Conservation (phyloP, 1,140 invertebrate genomes). For the Luehdorfia chinensis region DNA sequence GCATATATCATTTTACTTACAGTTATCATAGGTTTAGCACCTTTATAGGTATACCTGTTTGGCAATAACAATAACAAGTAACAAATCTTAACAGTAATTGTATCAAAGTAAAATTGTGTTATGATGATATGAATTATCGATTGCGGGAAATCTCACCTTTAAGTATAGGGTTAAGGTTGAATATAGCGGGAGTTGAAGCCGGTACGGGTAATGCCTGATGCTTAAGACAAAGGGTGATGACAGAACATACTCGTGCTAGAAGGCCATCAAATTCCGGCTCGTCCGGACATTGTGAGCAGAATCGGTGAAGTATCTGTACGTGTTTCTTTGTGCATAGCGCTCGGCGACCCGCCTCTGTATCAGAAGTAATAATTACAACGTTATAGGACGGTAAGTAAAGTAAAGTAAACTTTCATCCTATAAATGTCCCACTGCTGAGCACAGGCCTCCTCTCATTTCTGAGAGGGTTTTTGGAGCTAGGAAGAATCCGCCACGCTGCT, state of each 20-base stretch:
- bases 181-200: constrained; percentile 74
- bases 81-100: too few species aligned
- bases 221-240: constrained; percentile 81
- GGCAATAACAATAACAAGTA: too few species aligned
- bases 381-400: not conserved
- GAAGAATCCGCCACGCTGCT: too few species aligned
- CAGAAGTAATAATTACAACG: not conserved
- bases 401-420: too few species aligned
- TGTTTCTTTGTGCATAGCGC: constrained; percentile 80
- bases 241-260: constrained; percentile 79
- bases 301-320: constrained; percentile 79
- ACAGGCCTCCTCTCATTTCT: too few species aligned
- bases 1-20: too few species aligned
- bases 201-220: constrained; percentile 81
- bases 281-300: constrained; percentile 81
- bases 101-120: too few species aligned
- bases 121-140: not conserved
- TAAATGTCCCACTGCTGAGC: too few species aligned
- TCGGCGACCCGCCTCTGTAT: constrained; percentile 79
- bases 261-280: constrained; percentile 81
- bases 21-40: too few species aligned
- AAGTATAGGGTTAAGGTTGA: constrained; percentile 69
- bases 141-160: constrained; percentile 43
- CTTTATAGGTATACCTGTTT: too few species aligned
- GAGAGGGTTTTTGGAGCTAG: too few species aligned